Percentiles rank a stretch among this genome's conserved stretches.
Evolutionary conservation across 2,797 vertebrate genomes (phyloP).

Genomic region (Pseudomugil gertrudae): DNA sequence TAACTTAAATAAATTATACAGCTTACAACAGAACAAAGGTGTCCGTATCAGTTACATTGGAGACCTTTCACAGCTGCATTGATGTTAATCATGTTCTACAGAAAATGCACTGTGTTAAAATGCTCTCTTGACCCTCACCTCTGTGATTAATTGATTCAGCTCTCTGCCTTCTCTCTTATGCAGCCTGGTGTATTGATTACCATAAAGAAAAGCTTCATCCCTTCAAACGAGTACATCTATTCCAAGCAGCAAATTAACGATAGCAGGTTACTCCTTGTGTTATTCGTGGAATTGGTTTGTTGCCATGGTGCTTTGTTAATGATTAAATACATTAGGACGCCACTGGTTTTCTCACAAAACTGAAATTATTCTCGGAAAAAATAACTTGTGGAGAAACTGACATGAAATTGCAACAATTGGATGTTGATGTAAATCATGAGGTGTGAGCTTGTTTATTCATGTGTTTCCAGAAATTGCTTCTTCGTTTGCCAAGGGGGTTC

Average conservation of each 20-base stretch:
- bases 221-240: background rate
- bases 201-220: background rate
- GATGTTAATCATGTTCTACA: constrained; percentile 2
- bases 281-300: constrained; percentile 2
- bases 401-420: background rate
- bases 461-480: constrained; percentile 87
- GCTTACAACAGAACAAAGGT: constrained; percentile 1
- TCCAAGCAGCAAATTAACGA: background rate
- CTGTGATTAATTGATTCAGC: background rate
- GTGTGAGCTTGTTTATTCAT: constrained; percentile 27
- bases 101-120: background rate
- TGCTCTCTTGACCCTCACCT: background rate
- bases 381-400: background rate
- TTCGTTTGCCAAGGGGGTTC: constrained; percentile 79
- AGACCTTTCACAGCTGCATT: background rate
- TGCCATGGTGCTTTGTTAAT: constrained; percentile 3
- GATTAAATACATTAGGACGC: background rate
- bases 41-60: constrained; percentile 15
- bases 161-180: background rate
- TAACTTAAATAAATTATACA: background rate
- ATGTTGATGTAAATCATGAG: background rate
- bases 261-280: constrained; percentile 1
- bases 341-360: background rate
- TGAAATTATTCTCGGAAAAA: background rate
- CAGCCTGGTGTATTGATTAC: constrained; percentile 2